These are phyloP conservation scores for Sebastiscus tertius DNA, from an alignment of 2,797 vertebrate species.

Conservation along the genomic window DNA sequence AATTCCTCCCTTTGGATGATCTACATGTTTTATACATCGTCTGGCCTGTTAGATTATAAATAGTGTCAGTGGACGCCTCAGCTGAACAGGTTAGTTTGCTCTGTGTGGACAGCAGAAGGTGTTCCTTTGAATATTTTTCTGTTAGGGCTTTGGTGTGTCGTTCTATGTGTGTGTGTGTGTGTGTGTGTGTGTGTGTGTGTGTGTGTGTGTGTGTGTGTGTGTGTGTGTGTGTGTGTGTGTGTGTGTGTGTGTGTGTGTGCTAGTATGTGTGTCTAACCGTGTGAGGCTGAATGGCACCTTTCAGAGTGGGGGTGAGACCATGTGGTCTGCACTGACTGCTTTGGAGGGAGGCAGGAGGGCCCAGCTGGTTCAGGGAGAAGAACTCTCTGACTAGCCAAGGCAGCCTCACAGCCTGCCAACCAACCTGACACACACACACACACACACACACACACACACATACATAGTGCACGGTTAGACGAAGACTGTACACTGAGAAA, in stretches of 20 bases:
- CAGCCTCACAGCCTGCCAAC: slow-evolving; percentile 72
- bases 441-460: slow-evolving; percentile 52
- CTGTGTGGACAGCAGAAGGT: slow-evolving; percentile 27
- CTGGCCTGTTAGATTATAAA: not conserved
- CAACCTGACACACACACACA: slow-evolving; percentile 56
- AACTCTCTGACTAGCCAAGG: slow-evolving; percentile 73
- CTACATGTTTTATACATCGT: not conserved
- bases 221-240: not conserved
- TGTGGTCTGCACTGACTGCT: slow-evolving; percentile 74
- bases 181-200: slow-evolving; percentile 5
- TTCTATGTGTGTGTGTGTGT: not conserved
- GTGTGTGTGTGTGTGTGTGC: slow-evolving; percentile 7
- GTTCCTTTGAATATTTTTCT: slow-evolving; percentile 34
- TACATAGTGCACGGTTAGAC: slow-evolving; percentile 28
- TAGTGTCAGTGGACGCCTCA: not conserved
- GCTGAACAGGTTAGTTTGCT: slow-evolving; percentile 20
- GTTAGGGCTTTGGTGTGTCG: not conserved
- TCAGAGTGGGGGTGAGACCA: slow-evolving; percentile 74
- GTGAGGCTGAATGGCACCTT: slow-evolving; percentile 67
- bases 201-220: not conserved
- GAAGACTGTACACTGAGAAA: slow-evolving; percentile 25
- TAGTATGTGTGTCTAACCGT: slow-evolving; percentile 33
- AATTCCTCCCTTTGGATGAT: not conserved
- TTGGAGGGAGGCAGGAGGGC: slow-evolving; percentile 77
- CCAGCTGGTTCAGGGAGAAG: slow-evolving; percentile 82